Percentiles rank a stretch among this genome's conserved stretches.
phyloP scores from a whole-genome alignment of 2,797 vertebrate genomes.

The Poecilia picta region DNA sequence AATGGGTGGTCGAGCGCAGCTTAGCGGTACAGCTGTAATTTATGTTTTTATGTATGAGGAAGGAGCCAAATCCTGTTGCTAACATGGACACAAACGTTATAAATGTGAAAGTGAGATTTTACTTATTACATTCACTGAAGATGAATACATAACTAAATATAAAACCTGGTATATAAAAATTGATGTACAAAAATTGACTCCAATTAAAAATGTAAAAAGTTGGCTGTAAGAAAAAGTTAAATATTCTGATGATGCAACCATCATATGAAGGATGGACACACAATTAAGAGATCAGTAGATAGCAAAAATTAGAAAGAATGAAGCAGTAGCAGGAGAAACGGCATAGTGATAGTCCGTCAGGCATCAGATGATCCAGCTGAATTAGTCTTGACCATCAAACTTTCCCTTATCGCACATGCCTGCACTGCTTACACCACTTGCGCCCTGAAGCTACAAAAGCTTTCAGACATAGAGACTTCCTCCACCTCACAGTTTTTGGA shows the following conservation, averaged over 20 bases:
- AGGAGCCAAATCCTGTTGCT: no score
- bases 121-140: no score
- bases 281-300: conserved; percentile 16
- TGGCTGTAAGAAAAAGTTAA: conserved; percentile 27
- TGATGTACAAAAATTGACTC: not conserved
- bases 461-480: conserved; percentile 56
- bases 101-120: no score
- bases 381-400: conserved; percentile 70
- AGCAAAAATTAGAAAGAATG: conserved; percentile 25
- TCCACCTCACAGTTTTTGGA: conserved; percentile 52
- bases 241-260: conserved; percentile 28
- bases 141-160: no score
- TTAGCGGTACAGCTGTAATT: no score
- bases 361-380: conserved; percentile 75
- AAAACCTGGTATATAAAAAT: not conserved
- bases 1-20: no score
- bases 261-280: conserved; percentile 20
- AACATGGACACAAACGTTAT: no score
- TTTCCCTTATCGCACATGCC: conserved; percentile 46
- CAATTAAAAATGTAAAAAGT: not conserved
- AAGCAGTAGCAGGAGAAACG: conserved; percentile 52
- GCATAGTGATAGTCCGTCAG: conserved; percentile 60
- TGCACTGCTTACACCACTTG: conserved; percentile 39
- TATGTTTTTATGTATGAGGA: no score
- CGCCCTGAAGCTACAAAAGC: conserved; percentile 69